A percentile compares a stretch with the other conserved stretches of the same genome.
phyloP scores from a whole-genome alignment of 1,140 invertebrate genomes.

The Forficula auricularia region DNA sequence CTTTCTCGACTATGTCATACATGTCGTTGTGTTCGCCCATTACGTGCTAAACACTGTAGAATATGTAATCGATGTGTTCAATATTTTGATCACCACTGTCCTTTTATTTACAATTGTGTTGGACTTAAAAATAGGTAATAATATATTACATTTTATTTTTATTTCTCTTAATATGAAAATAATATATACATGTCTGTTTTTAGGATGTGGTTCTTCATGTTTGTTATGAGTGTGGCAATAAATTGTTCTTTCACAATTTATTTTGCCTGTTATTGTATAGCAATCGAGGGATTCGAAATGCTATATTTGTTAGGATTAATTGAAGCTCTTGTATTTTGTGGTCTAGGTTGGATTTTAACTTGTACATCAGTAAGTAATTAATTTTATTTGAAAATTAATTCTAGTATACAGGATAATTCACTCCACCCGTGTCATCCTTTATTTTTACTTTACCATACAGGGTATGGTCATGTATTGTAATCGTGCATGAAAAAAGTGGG shows the following conservation, averaged over 20 bases:
- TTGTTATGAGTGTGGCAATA: conserved; percentile 67
- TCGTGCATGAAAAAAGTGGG: no score
- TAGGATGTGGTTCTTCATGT: conserved; percentile 80
- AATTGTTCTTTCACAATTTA: conserved; percentile 75
- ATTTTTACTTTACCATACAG: no score
- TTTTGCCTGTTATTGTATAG: conserved; percentile 72
- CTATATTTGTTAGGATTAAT: conserved; percentile 61
- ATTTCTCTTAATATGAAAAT: conserved; percentile 1
- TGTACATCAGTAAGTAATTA: conserved; percentile 60
- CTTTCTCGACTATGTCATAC: conserved; percentile 76
- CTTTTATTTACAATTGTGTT: conserved; percentile 88
- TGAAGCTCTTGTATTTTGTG: conserved; percentile 66
- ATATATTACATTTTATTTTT: not conserved
- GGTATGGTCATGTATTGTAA: no score
- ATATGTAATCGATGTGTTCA: conserved; percentile 81
- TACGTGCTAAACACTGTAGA: conserved; percentile 73
- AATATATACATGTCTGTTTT: conserved; percentile 18
- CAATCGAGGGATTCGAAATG: conserved; percentile 66
- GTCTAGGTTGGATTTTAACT: conserved; percentile 68
- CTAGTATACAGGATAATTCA: not conserved
- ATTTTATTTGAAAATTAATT: not conserved
- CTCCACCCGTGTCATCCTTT: not conserved
- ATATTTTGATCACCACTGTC: conserved; percentile 89
- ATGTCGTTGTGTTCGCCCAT: conserved; percentile 66
- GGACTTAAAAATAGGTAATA: conserved; percentile 54